A percentile compares a stretch with the other conserved stretches of the same genome.
Evolutionary conservation across 2,888 invertebrate genomes (phyloP).

Genomic region (Chalcosyrphus nemorum): DNA sequence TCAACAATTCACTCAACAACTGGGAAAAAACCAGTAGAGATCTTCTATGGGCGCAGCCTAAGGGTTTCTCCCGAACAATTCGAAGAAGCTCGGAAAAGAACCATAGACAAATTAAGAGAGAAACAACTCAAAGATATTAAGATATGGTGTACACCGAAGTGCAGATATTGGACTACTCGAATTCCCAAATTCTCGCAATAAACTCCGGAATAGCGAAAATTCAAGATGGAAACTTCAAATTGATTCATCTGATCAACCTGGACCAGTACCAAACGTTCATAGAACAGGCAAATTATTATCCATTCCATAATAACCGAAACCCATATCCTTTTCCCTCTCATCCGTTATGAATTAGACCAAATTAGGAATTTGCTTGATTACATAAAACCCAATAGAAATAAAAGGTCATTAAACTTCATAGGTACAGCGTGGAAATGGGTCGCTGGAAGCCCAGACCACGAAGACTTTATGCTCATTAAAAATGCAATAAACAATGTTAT

Average conservation of each 20-base stretch:
- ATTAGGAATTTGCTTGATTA: no score
- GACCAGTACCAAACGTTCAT: background rate
- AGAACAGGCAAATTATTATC: no score
- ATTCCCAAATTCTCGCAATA: background rate
- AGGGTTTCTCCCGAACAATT: background rate
- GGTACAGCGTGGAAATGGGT: no score
- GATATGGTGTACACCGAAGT: background rate
- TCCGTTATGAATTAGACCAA: no score
- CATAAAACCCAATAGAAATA: no score
- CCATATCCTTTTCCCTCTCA: no score
- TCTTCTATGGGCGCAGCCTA: background rate
- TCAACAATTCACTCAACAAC: background rate
- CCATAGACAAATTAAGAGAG: background rate
- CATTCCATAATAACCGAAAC: background rate
- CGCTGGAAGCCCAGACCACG: no score
- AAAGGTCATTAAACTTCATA: no score
- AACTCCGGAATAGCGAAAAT: background rate
- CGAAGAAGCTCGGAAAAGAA: background rate
- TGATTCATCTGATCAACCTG: background rate
- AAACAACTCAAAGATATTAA: background rate
- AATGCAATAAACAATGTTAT: no score
- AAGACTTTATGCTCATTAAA: no score
- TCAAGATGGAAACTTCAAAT: background rate
- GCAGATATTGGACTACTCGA: slow-evolving; percentile 12
- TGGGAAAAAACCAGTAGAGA: background rate